These are phyloP conservation scores for Cotesia vestalis DNA, from an alignment of 1,140 invertebrate species.

Conservation along the genomic window DNA sequence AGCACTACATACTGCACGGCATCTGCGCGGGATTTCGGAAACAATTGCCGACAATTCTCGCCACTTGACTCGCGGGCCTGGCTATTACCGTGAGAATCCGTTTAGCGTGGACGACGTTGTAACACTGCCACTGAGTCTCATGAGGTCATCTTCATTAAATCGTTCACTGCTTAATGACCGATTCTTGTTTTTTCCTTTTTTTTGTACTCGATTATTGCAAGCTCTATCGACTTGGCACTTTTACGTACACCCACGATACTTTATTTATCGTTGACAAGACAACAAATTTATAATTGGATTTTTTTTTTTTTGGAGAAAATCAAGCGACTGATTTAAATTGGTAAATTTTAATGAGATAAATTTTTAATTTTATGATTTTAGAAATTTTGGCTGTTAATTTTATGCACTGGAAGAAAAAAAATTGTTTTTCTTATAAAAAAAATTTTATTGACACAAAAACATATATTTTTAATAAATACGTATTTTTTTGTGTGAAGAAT, in stretches of 20 bases:
- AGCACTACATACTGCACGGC: constrained; percentile 40
- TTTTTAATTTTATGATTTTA: too few relatives aligned
- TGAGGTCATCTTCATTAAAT: constrained; percentile 69
- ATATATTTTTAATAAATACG: too few relatives aligned
- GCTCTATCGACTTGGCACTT: neutral
- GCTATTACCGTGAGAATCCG: constrained; percentile 67
- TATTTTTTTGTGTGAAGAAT: too few relatives aligned
- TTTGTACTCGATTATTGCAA: constrained; percentile 23
- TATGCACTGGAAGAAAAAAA: too few relatives aligned
- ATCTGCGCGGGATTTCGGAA: constrained; percentile 68
- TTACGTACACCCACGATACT: neutral
- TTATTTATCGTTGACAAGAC: neutral
- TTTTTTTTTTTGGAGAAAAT: too few relatives aligned
- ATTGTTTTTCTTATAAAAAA: too few relatives aligned
- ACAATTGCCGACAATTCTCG: constrained; percentile 68
- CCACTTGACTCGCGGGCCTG: constrained; percentile 64
- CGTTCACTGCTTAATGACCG: constrained; percentile 65
- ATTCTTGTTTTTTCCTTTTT: constrained; percentile 61
- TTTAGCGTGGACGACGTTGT: constrained; percentile 50
- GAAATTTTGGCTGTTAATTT: too few relatives aligned
- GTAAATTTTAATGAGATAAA: too few relatives aligned
- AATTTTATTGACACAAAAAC: too few relatives aligned
- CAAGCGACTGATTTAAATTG: too few relatives aligned
- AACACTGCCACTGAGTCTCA: constrained; percentile 51
- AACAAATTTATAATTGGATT: too few relatives aligned